A percentile compares a stretch with the other conserved stretches of the same genome.
Conservation (phyloP, 2,113 vertebrate genomes). For the Heterochromis multidens region DNA sequence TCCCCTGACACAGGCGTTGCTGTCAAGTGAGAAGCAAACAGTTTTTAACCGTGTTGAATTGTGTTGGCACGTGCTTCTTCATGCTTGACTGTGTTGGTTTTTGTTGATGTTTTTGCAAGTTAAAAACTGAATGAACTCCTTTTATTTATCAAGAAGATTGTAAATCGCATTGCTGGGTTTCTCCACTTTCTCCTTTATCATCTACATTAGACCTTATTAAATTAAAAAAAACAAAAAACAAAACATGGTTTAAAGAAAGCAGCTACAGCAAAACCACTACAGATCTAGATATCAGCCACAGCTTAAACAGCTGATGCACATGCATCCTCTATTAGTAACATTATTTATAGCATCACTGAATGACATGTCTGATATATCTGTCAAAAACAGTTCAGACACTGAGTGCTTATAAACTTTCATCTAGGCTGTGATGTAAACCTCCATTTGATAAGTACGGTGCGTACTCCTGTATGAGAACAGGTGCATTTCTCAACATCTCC, state of each 20-base stretch:
- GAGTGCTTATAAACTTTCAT: slow-evolving; percentile 13
- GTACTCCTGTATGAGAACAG: slow-evolving; percentile 87
- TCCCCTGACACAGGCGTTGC: too few relatives aligned
- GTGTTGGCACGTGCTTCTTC: neutral
- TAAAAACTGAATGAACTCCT: neutral
- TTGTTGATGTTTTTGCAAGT: neutral
- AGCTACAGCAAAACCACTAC: neutral
- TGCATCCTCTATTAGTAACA: neutral
- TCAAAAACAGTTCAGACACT: neutral
- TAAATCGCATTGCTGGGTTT: neutral
- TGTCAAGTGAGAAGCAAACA: too few relatives aligned
- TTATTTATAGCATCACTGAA: neutral
- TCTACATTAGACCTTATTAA: neutral
- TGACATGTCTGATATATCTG: neutral
- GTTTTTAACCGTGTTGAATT: neutral
- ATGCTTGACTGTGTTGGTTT: neutral
- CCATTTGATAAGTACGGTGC: slow-evolving; percentile 72
- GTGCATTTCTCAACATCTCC: slow-evolving; percentile 89
- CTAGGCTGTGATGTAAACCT: slow-evolving; percentile 8
- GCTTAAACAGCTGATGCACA: neutral
- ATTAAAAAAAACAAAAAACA: neutral
- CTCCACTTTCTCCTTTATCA: neutral
- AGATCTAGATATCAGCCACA: neutral
- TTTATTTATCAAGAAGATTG: neutral
- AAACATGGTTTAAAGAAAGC: neutral